A percentile compares a stretch with the other conserved stretches of the same genome.
Evolutionary conservation across 2,888 invertebrate species (phyloP).

Genomic region (Dolichomitus sp.): DNA sequence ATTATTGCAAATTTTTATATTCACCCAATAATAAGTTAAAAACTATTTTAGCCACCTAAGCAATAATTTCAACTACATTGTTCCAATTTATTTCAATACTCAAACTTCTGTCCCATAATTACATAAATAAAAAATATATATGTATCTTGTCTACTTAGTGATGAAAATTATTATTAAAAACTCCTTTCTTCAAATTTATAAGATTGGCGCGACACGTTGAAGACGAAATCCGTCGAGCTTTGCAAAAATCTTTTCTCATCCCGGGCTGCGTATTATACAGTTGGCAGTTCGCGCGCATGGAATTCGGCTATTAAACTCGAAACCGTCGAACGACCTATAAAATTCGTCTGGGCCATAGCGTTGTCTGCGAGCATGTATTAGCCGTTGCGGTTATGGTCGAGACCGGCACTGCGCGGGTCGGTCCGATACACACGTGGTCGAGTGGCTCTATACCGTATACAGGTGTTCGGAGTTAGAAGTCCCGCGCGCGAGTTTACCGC

Average conservation of each 20-base stretch:
- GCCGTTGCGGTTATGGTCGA: conserved; percentile 79
- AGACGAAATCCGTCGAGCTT: background rate
- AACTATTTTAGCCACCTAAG: too few relatives aligned
- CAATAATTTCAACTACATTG: too few relatives aligned
- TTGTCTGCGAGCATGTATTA: conserved; percentile 82
- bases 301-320: conserved; percentile 85
- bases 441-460: background rate
- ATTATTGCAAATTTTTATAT: too few relatives aligned
- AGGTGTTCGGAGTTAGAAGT: conserved; percentile 21
- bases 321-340: conserved; percentile 84
- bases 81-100: too few relatives aligned
- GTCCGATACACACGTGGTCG: conserved; percentile 23
- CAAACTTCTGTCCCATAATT: too few relatives aligned
- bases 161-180: background rate
- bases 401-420: conserved; percentile 7
- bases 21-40: too few relatives aligned
- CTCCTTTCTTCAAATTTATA: background rate
- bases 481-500: background rate
- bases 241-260: conserved; percentile 30
- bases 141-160: too few relatives aligned
- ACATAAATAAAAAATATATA: too few relatives aligned
- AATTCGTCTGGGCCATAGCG: conserved; percentile 84
- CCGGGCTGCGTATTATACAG: conserved; percentile 51
- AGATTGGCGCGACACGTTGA: background rate
- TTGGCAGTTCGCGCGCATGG: conserved; percentile 72